Conservation (phyloP, 2,888 invertebrate species). For the Drosophila mimica region DNA sequence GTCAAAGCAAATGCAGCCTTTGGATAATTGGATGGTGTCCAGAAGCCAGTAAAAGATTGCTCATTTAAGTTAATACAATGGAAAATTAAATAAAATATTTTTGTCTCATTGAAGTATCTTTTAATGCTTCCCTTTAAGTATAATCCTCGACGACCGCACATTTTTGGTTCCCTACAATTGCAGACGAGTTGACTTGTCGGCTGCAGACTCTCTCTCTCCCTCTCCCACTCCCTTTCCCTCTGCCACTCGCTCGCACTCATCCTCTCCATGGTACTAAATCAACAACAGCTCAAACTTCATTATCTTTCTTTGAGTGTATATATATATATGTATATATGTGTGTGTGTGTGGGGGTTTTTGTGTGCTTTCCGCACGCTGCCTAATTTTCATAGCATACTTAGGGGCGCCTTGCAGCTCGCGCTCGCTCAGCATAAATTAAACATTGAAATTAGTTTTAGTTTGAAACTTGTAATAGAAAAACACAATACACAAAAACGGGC, state of each 20-base stretch:
- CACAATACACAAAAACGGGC: constrained; percentile 14
- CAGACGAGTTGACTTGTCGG: constrained; percentile 1
- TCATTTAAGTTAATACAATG: constrained; percentile 6
- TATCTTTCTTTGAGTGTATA: constrained; percentile 1
- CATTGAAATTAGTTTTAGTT: constrained; percentile 59
- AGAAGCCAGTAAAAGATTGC: constrained; percentile 4
- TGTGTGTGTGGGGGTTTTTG: neutral
- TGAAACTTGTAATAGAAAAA: constrained; percentile 41
- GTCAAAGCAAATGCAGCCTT: constrained; percentile 1
- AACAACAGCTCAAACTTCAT: constrained; percentile 17
- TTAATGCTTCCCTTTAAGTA: constrained; percentile 9
- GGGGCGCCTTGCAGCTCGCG: constrained; percentile 6
- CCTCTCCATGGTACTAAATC: constrained; percentile 2
- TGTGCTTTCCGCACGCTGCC: constrained; percentile 10
- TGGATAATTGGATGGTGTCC: constrained; percentile 17
- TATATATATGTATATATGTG: neutral
- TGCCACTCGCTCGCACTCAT: too few species aligned
- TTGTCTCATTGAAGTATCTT: constrained; percentile 1
- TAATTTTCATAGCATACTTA: constrained; percentile 21
- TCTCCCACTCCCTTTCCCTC: too few species aligned
- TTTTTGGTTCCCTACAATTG: neutral
- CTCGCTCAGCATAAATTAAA: constrained; percentile 42
- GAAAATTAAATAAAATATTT: constrained; percentile 8
- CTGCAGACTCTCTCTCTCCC: neutral
- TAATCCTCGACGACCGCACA: constrained; percentile 9